Base-by-base conservation (phyloP, 2,113 vertebrate species). In the Seriola aureovittata region DNA sequence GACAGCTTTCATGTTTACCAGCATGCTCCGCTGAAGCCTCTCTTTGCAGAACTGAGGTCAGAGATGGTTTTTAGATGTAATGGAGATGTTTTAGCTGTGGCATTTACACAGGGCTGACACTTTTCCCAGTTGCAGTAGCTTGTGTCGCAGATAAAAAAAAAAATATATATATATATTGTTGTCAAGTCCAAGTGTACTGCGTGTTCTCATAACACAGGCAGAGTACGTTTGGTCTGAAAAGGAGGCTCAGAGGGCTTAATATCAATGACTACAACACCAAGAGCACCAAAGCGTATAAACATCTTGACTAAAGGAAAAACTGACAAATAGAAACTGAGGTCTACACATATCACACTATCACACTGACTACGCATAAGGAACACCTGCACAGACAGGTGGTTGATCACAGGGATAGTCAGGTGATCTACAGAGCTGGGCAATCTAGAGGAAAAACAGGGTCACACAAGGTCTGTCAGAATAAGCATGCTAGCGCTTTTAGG, bases 1-100 rank as follows among this genome's bases (percentile, higher is more conserved):
- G 25, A 32, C 67, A 60, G 75, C 50, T 71, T 68, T 63, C 75
- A 67, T 71, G 79, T 91, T 76, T 78, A 82, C 71, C 29, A 4
- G 73, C 40, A 44, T 46, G 23, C 59, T n/a, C 55, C 58, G 17
- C 10, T n/a, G 54, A 59, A 64, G 52, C 1, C 29, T 14, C 36
- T 67, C 50, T 38, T 12, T 50, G 46, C 62, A 42, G 19, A 40
- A 16, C 1, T 17, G 57, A 68, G 48, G 85, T 76, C 68, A 36
- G 58, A 62, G 50, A n/a, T 44, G 42, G 32, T 65, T 57, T 40
- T 19, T 19, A 5, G 64, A 40, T 52, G 63, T 44, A 63, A 73
- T 57, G 29, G 19, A 84, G 32, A 9, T n/a, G 7, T 19, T 62
- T 71, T 80, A 13, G 44, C 67, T 57, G 8, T 70, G 74, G 69